Base-by-base conservation (phyloP, 1,140 invertebrate species). In the Vollenhovia emeryi region DNA sequence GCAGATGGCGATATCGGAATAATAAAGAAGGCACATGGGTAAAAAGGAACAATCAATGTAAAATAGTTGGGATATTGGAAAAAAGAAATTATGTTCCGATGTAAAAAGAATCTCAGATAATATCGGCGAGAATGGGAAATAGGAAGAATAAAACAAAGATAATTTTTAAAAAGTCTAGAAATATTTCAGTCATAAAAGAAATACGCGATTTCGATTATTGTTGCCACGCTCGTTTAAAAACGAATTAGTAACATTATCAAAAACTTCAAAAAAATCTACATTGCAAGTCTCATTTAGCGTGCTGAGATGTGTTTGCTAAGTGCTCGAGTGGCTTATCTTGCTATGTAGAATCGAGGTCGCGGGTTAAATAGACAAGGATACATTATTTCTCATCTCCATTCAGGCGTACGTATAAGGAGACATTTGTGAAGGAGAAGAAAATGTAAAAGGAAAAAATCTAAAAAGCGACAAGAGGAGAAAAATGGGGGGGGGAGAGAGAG, bases 351-450 rank as follows among this genome's bases (percentile, higher is more conserved):
- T 66, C 27, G 13, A 33, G 24, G 36, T 30, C 50, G 59, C 43
- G 21, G n/a, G 30, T 64, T 78, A 78, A 82, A 57, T 15, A 24
- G 30, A 79, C 45, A 52, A 79, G 60, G 36, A 73, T 45, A 73
- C 27, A 21, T 71, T 43, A 43, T 71, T 30, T 68, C 78, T 30
- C 40, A 73, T 82, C 50, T 73, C 27, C 33, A 45, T 71, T 57
- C 64, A 30, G 57, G 64, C 64, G n/a, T 30, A 18, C 18, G 11
- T 7, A 7, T 80, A 82, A 71, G n/a, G 27, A 33, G 71, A 45
- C 27, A 15, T 43, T 59, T 27, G 3, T 30, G 71, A 21, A 69
- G 27, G 52, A 30, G 52, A n/a, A 24, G 7, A 69, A 48, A 80
- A 33, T 43, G 13, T 68, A 52, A 69, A 55, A 62, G 64, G 36